A percentile compares a stretch with the other conserved stretches of the same genome.
These are phyloP conservation scores for Drosophila quinaria DNA, from an alignment of 2,888 invertebrate species.

Conservation along the genomic window DNA sequence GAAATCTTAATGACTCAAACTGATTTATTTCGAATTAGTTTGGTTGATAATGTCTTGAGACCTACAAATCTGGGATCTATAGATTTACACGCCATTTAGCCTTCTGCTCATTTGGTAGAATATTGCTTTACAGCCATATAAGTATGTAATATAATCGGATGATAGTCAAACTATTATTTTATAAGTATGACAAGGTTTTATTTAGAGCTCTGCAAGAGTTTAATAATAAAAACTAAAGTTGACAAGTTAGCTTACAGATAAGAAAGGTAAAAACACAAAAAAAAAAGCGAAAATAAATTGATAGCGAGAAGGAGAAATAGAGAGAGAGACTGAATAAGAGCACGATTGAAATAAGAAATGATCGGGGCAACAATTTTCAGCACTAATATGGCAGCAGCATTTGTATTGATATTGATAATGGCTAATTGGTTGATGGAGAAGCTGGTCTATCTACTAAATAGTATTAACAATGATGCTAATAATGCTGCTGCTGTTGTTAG, in stretches of 20 bases:
- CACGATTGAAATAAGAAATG: slow-evolving; percentile 3
- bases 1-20: neutral
- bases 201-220: slow-evolving; percentile 14
- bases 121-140: neutral
- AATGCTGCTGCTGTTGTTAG: slow-evolving; percentile 9
- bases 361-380: slow-evolving; percentile 36
- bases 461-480: neutral
- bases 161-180: neutral
- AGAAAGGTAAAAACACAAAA: neutral
- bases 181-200: neutral
- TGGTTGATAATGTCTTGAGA: neutral
- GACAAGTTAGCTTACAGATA: slow-evolving; percentile 6
- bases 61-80: neutral
- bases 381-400: slow-evolving; percentile 27
- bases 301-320: slow-evolving; percentile 2
- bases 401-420: neutral
- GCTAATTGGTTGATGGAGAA: neutral
- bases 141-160: neutral
- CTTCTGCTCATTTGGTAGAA: neutral
- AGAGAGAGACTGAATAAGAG: slow-evolving; percentile 10
- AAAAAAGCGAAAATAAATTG: slow-evolving; percentile 2
- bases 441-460: neutral
- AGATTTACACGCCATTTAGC: neutral
- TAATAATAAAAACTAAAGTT: slow-evolving; percentile 8
- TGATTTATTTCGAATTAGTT: slow-evolving; percentile 4